Percentiles rank a stretch among this genome's conserved stretches.
Conservation (phyloP, 2,113 vertebrate genomes). For the Corapipo altera region DNA sequence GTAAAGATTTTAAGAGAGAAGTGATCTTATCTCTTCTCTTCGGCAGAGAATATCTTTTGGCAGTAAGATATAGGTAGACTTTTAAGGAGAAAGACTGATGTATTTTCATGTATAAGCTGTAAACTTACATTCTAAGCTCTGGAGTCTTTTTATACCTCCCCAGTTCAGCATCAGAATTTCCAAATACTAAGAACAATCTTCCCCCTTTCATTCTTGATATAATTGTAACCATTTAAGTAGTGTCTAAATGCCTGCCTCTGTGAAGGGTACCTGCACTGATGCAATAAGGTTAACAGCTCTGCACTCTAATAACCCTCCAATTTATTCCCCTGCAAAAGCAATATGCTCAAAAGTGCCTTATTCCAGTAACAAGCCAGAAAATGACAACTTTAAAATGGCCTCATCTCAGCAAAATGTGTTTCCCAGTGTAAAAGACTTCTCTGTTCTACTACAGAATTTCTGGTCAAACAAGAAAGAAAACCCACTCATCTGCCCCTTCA, state of each 20-base stretch:
- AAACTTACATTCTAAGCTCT: background rate
- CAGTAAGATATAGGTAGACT: background rate
- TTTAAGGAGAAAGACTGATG: background rate
- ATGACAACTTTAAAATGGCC: background rate
- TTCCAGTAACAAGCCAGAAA: background rate
- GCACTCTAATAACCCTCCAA: background rate
- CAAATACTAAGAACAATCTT: background rate
- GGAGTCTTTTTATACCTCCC: background rate
- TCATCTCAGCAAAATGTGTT: background rate
- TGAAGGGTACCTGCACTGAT: background rate
- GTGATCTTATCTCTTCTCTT: background rate
- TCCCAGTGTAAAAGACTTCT: background rate
- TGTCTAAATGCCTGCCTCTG: background rate
- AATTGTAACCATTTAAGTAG: background rate
- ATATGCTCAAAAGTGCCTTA: background rate
- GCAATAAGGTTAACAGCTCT: background rate
- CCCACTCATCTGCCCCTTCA: background rate
- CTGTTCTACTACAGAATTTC: background rate
- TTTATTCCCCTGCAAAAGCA: constrained; percentile 24
- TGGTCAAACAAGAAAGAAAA: background rate
- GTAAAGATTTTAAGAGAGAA: background rate
- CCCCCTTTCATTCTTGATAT: background rate
- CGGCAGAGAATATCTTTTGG: background rate
- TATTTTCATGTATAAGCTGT: background rate
- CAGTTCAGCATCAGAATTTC: background rate